These are phyloP conservation scores for Spodoptera litura DNA, from an alignment of 1,140 invertebrate species.

Conservation along the genomic window DNA sequence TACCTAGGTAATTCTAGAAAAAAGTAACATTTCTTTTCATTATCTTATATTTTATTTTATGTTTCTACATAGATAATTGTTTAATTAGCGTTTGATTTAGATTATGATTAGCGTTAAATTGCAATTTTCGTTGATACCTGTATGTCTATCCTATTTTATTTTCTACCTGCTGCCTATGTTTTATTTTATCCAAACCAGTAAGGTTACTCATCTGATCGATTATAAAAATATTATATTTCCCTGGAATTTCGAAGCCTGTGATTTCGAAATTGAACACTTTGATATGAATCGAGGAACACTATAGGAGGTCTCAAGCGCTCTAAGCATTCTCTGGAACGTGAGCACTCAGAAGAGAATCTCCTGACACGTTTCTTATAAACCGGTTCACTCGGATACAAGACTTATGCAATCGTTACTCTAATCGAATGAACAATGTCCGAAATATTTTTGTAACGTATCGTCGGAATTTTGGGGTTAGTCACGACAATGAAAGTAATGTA, in stretches of 20 bases:
- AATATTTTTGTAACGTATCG: slow-evolving; percentile 8
- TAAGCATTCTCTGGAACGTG: slow-evolving; percentile 54
- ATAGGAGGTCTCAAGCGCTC: slow-evolving; percentile 23
- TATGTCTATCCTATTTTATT: too few species aligned
- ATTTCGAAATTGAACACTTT: not conserved
- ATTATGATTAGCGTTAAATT: too few species aligned
- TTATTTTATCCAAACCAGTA: too few species aligned
- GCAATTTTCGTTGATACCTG: too few species aligned
- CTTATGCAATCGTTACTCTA: slow-evolving; percentile 74
- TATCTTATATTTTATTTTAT: not conserved
- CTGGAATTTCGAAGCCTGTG: not conserved
- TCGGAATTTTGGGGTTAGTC: not conserved
- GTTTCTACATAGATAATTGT: too few species aligned
- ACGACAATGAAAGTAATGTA: not conserved
- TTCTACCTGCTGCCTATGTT: too few species aligned
- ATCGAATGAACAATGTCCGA: slow-evolving; percentile 50
- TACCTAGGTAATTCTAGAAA: not conserved
- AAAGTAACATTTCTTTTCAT: not conserved
- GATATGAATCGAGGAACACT: slow-evolving; percentile 30
- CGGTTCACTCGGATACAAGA: slow-evolving; percentile 75
- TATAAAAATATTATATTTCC: too few species aligned
- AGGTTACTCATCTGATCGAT: too few species aligned
- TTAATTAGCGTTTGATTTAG: too few species aligned
- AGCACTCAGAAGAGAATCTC: slow-evolving; percentile 75
- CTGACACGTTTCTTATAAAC: slow-evolving; percentile 84